phyloP scores from a whole-genome alignment of 2,888 invertebrate genomes.

The Diplolepis rosae region DNA sequence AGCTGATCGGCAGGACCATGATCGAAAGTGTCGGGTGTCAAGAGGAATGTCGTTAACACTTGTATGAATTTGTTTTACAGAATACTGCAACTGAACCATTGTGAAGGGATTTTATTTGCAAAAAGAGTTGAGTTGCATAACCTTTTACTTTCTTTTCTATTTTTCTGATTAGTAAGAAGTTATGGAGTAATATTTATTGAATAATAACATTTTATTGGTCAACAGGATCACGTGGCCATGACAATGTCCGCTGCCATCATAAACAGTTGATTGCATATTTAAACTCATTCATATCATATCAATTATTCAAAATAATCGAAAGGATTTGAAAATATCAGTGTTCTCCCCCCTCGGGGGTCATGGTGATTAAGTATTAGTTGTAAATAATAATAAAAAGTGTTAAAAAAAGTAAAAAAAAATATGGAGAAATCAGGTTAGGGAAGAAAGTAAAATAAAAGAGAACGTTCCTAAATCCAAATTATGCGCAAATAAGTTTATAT shows the following conservation, averaged over 20 bases:
- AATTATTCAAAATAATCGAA: no score
- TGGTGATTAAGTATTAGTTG: no score
- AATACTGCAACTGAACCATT: constrained; percentile 31
- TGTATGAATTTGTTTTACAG: constrained; percentile 38
- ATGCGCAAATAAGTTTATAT: no score
- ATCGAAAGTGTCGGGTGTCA: constrained; percentile 43
- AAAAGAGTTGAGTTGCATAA: background rate
- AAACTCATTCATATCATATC: no score
- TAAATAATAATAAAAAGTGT: no score
- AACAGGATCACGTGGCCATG: background rate
- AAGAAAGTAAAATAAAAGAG: no score
- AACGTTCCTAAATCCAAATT: no score
- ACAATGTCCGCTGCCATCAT: background rate
- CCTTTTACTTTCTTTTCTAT: background rate
- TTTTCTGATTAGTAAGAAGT: background rate
- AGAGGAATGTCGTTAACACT: constrained; percentile 46
- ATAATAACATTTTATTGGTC: background rate
- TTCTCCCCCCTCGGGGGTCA: no score
- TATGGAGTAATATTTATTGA: background rate
- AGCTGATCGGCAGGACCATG: constrained; percentile 26
- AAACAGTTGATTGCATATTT: background rate
- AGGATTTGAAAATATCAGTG: no score
- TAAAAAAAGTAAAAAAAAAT: no score
- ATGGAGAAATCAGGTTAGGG: no score
- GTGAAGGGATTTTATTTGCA: background rate